Percentiles rank a stretch among this genome's conserved stretches.
Conservation (phyloP, 2,888 invertebrate genomes). For the Horisme vitalbata region DNA sequence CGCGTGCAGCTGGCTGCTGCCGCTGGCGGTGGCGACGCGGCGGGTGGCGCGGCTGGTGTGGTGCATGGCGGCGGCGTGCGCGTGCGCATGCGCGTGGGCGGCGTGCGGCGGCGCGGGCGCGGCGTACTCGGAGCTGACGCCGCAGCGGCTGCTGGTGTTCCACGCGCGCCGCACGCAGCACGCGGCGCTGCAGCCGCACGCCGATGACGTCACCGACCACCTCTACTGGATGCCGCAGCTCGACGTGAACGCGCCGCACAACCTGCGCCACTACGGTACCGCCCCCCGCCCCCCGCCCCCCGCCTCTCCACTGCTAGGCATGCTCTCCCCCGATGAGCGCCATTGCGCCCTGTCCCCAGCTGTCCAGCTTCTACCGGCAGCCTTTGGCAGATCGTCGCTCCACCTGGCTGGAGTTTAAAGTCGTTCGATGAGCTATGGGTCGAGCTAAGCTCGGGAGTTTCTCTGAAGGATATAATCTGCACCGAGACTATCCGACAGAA, state of each 20-base stretch:
- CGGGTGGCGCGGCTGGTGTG: slow-evolving; percentile 21
- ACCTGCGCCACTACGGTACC: slow-evolving; percentile 40
- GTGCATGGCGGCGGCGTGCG: slow-evolving; percentile 18
- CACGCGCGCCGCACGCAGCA: slow-evolving; percentile 83
- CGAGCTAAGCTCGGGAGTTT: too few species aligned
- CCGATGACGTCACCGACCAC: slow-evolving; percentile 61
- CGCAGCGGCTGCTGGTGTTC: slow-evolving; percentile 89
- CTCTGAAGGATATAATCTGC: too few species aligned
- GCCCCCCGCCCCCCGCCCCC: slow-evolving; percentile 27
- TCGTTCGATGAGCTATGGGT: too few species aligned
- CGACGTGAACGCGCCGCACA: slow-evolving; percentile 88
- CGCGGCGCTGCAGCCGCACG: slow-evolving; percentile 65
- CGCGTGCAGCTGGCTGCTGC: slow-evolving; percentile 60
- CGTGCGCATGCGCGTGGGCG: slow-evolving; percentile 39
- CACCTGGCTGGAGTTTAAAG: too few species aligned
- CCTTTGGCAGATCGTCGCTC: too few species aligned
- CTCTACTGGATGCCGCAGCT: slow-evolving; percentile 88
- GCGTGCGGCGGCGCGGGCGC: slow-evolving; percentile 47
- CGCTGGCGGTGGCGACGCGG: slow-evolving; percentile 49
- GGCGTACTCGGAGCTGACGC: slow-evolving; percentile 84
- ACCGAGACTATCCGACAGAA: too few species aligned
- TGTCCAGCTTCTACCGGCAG: too few species aligned
- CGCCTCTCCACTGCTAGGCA: not conserved
- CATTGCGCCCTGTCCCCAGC: too few species aligned
- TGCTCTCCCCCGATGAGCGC: not conserved